phyloP scores from a whole-genome alignment of 2,797 vertebrate genomes.

The Spinus pinus region DNA sequence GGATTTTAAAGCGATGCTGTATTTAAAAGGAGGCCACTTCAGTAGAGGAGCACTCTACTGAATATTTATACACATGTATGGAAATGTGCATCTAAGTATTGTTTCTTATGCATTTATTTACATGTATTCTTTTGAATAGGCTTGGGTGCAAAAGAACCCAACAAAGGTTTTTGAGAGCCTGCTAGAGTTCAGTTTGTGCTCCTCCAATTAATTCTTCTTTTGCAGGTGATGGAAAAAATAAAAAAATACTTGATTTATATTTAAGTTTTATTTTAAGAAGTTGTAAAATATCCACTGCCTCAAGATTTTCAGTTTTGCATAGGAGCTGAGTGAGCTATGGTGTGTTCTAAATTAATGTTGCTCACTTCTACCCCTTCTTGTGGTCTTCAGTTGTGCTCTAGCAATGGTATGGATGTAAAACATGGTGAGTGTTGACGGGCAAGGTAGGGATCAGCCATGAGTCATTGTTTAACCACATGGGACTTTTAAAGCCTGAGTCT shows the following conservation, averaged over 20 bases:
- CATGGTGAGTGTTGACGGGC: background rate
- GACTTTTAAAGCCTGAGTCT: background rate
- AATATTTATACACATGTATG: background rate
- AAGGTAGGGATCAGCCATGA: background rate
- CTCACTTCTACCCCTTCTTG: background rate
- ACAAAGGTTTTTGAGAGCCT: background rate
- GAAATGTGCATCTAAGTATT: background rate
- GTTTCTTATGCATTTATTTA: background rate
- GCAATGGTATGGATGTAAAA: background rate
- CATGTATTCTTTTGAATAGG: background rate
- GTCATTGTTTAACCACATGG: background rate
- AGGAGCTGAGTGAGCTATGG: background rate
- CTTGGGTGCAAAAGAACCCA: background rate
- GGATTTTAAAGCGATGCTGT: background rate
- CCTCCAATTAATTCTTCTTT: background rate
- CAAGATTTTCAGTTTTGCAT: background rate
- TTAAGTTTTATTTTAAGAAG: background rate
- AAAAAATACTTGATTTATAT: background rate
- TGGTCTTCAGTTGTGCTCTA: background rate
- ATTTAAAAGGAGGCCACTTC: background rate
- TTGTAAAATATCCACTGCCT: background rate
- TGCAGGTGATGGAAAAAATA: background rate
- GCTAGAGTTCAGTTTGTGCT: background rate
- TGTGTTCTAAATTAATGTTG: accelerated
- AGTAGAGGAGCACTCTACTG: background rate